Base-by-base conservation (phyloP, 2,888 invertebrate genomes). In the Esperia sulphurella region DNA sequence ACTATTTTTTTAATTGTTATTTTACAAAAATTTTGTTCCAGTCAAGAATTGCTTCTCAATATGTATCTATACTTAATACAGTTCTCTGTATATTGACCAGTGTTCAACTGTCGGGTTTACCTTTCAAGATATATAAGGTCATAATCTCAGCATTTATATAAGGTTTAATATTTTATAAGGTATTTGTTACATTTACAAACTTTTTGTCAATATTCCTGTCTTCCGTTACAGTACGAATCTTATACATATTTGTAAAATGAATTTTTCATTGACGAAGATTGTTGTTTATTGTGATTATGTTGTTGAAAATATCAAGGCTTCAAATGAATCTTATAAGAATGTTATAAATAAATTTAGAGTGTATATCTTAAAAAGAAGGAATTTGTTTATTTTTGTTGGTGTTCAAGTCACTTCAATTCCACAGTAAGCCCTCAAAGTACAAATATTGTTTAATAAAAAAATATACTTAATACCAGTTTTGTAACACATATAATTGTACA, bases 361-460 rank as follows among this genome's bases (percentile, higher is more conserved):
- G 5, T 21, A 2, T 21, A 21, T 21, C 3, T 21, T 21, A 2
- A 5, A 3, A 21, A 21, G 3, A 3, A 21, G 5, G 21, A 21
- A 21, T 21, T 21, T 21, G 21, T 21, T 21, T 21, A 21, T 21
- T 21, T 8, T 31, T 31, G 31, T 31, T 31, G 9, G 8, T 31
- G 31, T 3, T 31, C 31, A 31, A 31, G 2, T 7, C 5, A 31
- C 3, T 41, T 14, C 41, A 37, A 14, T 35, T 48, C 41, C 10
- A 40, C 29, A 49, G 44, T 42, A 57, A 61, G 61, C 43, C 59
- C 58, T 61, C 60, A 56, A 46, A 68, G 68, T 71, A 73, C 68
- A 68, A 70, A 70, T 14, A 21, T 29, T 29, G 59, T 59, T 67
- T 8, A 35, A n/a, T 35, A 35, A 21, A 21, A n/a, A 21, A 5